Conservation (phyloP, 2,113 vertebrate genomes). For the Paradoxurus hermaphroditus region DNA sequence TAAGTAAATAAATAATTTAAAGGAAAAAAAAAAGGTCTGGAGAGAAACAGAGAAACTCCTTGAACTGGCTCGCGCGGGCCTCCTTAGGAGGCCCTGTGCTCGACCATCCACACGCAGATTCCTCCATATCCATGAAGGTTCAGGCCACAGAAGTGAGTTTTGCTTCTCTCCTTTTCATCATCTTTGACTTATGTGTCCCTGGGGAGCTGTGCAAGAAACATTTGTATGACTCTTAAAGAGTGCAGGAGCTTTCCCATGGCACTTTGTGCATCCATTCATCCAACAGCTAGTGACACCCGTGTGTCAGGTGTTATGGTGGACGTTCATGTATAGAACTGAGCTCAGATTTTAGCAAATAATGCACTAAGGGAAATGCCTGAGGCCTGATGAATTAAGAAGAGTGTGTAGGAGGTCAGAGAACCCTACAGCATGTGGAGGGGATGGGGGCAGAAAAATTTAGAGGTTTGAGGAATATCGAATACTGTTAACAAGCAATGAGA, state of each 20-base stretch:
- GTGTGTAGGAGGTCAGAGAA: background rate
- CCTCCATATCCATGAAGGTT: accelerated
- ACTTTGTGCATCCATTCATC: background rate
- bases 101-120: too few species aligned
- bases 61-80: background rate
- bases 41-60: background rate
- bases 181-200: background rate
- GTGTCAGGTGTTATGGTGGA: background rate
- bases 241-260: background rate
- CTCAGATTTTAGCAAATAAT: background rate
- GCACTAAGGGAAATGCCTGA: background rate
- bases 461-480: background rate
- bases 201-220: background rate
- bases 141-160: background rate
- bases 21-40: background rate
- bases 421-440: too few species aligned
- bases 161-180: background rate
- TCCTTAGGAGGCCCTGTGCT: background rate
- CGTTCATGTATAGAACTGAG: background rate
- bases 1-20: too few species aligned
- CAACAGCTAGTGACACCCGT: background rate
- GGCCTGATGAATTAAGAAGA: background rate
- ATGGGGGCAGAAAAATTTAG: background rate
- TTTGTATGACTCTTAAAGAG: background rate
- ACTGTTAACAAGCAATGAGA: background rate